These are phyloP conservation scores for Nephrotoma flavescens DNA, from an alignment of 2,888 invertebrate species.

Conservation along the genomic window DNA sequence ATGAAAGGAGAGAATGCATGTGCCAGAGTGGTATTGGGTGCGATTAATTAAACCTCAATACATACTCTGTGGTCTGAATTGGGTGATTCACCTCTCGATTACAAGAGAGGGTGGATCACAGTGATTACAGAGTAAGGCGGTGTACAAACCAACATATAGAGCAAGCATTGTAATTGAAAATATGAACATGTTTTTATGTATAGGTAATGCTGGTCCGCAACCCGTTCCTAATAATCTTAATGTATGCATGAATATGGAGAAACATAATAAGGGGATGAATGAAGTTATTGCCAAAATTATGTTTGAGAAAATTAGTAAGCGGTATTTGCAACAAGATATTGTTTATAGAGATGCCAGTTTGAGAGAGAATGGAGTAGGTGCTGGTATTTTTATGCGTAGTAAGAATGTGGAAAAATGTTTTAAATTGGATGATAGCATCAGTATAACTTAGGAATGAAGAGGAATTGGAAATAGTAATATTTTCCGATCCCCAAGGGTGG, in stretches of 20 bases:
- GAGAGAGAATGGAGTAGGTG: background rate
- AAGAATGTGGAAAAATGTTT: too few species aligned
- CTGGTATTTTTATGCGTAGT: background rate
- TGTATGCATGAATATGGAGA: background rate
- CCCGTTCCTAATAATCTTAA: background rate
- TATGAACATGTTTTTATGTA: background rate
- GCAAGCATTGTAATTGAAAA: background rate
- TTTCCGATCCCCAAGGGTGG: too few species aligned
- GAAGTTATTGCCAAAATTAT: background rate
- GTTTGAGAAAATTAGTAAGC: background rate
- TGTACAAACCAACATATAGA: background rate
- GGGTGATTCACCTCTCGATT: background rate
- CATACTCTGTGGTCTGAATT: background rate
- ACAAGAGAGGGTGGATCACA: background rate
- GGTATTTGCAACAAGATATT: background rate
- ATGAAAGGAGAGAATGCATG: too few species aligned
- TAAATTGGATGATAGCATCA: too few species aligned
- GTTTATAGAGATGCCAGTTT: too few species aligned
- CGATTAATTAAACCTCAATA: background rate
- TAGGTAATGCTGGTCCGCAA: background rate
- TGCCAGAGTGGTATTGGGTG: too few species aligned
- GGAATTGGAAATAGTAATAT: too few species aligned
- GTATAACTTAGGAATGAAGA: too few species aligned
- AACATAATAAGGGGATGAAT: background rate
- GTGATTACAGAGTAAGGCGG: background rate